Base-by-base conservation (phyloP, 2,888 invertebrate genomes). In the Leptinotarsa tumamoca region DNA sequence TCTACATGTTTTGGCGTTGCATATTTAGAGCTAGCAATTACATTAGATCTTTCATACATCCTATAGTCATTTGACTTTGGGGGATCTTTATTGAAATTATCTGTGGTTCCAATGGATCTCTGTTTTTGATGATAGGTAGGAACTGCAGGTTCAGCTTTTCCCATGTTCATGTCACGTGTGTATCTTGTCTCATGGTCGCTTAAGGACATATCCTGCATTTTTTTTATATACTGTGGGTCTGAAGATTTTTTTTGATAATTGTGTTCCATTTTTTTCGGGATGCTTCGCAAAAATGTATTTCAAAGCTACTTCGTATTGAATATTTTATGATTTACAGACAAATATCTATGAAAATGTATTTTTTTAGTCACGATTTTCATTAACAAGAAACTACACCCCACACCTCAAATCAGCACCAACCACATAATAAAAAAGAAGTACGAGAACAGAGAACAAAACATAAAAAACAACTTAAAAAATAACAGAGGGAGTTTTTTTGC, bases 1-100 rank as follows among this genome's bases (percentile, higher is more conserved):
- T 94, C 94, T 13, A 94, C 92, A 80, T 93, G 91, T 86, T 94
- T 95, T 70, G 94, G 94, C 54, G 94, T 94, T 63, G 94, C 94
- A 86, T 93, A 95, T 86, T 95, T 94, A 14, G 94, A 94, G 68
- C 94, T 92, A 23, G 94, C 93, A 83, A 94, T 94, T 74, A 95
- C 93, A 84, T 93, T 94, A 75, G 92, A 93, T 73, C 95, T 90
- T 85, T 95, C 95, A 82, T 93, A 93, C 70, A 92, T 87, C 81
- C 91, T 91, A 80, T 91, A 91, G 74, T 91, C 91, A 10, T 86
- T 84, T 66, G 77, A 71, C 77, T 82, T 83, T n/a, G 71, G 82
- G 49, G 85, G 81, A 78, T 92, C 92, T 76, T 92, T 89, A 18
- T 91, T 90, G 84, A 93, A 93, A 84, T 92, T 92, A 85, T 94